Evolutionary conservation across 2,888 invertebrate species (phyloP), one percentile per base, ranked within the genome.

Genomic region (Villa cingulata): DNA sequence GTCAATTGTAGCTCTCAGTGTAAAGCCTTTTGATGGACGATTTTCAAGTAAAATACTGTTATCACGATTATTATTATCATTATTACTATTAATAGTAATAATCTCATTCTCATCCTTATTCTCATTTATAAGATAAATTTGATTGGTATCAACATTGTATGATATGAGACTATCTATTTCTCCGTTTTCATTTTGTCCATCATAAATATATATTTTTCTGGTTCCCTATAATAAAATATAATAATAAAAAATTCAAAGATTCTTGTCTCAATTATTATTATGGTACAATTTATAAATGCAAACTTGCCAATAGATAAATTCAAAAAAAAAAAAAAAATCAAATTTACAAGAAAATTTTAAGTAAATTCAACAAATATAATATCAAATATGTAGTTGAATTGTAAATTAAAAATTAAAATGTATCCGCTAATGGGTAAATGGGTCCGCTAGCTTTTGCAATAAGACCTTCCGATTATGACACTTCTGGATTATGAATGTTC

Each of bases 1-100:
- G 72, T 91, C 90, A 54, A 91, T 80, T 36, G 90, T 89, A 48
- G 90, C 88, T 51, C 90, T 75, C 64, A 89, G 84, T 43, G 89
- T 89, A 66, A 84, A 88, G 19, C 89, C 89, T 50, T 84, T 78
- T 12, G 83, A 78, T 38, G 87, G 73, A 53, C 74, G 71, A 61
- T 73, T 72, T 61, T 68, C 62, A 10, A 57, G 70, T 55, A 74
- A 71, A 36, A 48, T 53, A 19, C 41, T 48, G 41, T 49, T 50
- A 27, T 63, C 58, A 62, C 54, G 70, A 56, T 46, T 71, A n/a
- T n/a, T n/a, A n/a, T n/a, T n/a, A n/a, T 23, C 23, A 12, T 32
- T 67, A 54, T 70, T 70, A 48, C 63, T 60, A 23, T 70, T 66
- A 12, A 3, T 12, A 9, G 12, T 29, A 32, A 12, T 12, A 32